Base-by-base conservation (phyloP, 2,888 invertebrate genomes). In the Maniola hyperantus region DNA sequence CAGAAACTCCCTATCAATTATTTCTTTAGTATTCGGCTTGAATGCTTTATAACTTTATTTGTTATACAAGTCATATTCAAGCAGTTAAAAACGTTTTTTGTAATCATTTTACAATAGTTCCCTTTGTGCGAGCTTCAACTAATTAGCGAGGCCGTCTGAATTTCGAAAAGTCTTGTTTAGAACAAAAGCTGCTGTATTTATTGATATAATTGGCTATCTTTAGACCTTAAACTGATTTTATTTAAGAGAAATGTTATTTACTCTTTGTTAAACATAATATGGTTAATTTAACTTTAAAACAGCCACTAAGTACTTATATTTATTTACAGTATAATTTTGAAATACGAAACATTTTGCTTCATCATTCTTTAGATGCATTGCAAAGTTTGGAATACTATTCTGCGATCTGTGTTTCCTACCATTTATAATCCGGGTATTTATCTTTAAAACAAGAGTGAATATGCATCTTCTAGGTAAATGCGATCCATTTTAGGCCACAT, bases 111-210 rank as follows among this genome's bases (percentile, higher is more conserved):
- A 73, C 74, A 73, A 71, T 70, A 69, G 64, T 73, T 70, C 66
- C 69, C 73, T 72, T 74, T 75, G 74, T 74, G 71, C 72, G 65
- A 66, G 71, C 51, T 68, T 54, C 69, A 69, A 70, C 72, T 73
- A 68, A 75, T 76, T 76, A 76, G 71, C 74, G 65, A 60, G 61
- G 63, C 72, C 67, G 72, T 73, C 74, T 73, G 71, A 77, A 73
- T 76, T 78, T 73, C 72, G 76, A 77, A 75, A 71, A 66, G 59
- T 68, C 58, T 72, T 65, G 64, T 65, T 67, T 55, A 54, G 60
- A 70, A 71, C 64, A 68, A 61, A 71, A 70, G 67, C 55, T 53
- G 36, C 64, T 63, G 59, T 67, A 57, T 67, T 65, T 39, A 71
- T 67, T 61, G 68, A 71, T 66, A 66, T 65, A 66, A 71, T 72